Evolutionary conservation across 2,797 vertebrate species (phyloP).

Genomic region (Agapornis canus): DNA sequence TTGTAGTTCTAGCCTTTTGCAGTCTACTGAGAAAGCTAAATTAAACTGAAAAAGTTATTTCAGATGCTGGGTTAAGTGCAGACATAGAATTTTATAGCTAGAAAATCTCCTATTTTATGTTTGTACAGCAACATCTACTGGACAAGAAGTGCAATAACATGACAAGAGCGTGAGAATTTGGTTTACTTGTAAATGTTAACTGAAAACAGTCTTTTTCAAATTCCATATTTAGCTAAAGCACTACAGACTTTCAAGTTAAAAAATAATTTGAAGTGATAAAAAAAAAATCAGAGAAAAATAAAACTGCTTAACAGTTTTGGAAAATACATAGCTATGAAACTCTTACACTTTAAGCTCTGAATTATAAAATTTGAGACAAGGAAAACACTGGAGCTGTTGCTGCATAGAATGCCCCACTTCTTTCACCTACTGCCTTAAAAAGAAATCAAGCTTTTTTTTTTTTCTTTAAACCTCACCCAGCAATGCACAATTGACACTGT

Average conservation of each 20-base stretch:
- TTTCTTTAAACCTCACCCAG: neutral
- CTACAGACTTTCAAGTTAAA: neutral
- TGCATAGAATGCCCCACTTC: neutral
- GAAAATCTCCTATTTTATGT: neutral
- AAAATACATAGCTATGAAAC: neutral
- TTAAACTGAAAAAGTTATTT: neutral
- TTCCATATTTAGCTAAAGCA: neutral
- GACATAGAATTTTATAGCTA: neutral
- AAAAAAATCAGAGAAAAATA: neutral
- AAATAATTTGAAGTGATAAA: neutral
- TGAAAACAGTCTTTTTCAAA: neutral
- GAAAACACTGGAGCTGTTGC: neutral
- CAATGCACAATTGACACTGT: neutral
- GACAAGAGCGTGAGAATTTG: neutral
- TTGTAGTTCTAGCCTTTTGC: neutral
- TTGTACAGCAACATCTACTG: conserved; percentile 46
- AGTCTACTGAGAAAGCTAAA: neutral
- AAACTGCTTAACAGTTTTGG: neutral
- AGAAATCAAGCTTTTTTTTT: neutral
- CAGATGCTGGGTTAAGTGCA: neutral
- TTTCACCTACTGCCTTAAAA: conserved; percentile 18
- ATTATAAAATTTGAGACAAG: neutral
- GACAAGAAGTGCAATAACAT: conserved; percentile 8
- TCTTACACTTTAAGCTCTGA: neutral
- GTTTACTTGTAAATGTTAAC: neutral